Base-by-base conservation (phyloP, 2,113 vertebrate species). In the Gymnogyps californianus region DNA sequence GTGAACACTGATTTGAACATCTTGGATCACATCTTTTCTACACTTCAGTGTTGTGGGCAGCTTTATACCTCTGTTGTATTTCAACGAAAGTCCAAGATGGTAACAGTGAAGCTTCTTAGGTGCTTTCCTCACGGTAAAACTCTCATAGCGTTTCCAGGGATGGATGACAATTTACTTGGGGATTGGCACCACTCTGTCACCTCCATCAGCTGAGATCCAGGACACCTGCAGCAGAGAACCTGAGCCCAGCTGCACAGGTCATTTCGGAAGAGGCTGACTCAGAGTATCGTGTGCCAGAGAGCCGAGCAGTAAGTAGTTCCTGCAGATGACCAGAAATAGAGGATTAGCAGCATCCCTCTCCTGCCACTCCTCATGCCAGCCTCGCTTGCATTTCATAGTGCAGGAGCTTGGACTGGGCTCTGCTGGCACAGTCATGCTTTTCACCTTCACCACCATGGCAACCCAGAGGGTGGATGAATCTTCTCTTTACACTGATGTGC, bases 271-370 rank as follows among this genome's bases (percentile, higher is more conserved):
- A 9, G 13, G 25, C 10, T 9, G 32, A 7, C 25, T 13, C 1
- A 1, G 44, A 18, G 20, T 36, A 26, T 2, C 0, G 0, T 1
- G 5, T 3, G 34, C 32, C 13, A 6, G 67, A 29, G 29, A 66
- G 19, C 25, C 2, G 6, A 71, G 67, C 72, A 17, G 16, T 3
- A 3, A 26, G 46, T 1, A 21, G 26, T 4, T 55, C 29, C 38
- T 20, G n/a, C 32, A 34, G 51, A 4, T 4, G 71, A 3, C 2
- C 21, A 4, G 54, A 44, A 44, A 32, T 0, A 4, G 36, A 57
- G 47, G 32, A 21, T 16, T 15, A 32, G 49, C 3, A 3, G 49
- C 38, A 11, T 3, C 36, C 17, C 32, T 19, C 46, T 29, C 61
- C n/a, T 10, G 49, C 34, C 25, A 3, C 18, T n/a, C 54, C 61